Evolutionary conservation across 2,888 invertebrate species (phyloP).

Genomic region (Physocephala rufipes): DNA sequence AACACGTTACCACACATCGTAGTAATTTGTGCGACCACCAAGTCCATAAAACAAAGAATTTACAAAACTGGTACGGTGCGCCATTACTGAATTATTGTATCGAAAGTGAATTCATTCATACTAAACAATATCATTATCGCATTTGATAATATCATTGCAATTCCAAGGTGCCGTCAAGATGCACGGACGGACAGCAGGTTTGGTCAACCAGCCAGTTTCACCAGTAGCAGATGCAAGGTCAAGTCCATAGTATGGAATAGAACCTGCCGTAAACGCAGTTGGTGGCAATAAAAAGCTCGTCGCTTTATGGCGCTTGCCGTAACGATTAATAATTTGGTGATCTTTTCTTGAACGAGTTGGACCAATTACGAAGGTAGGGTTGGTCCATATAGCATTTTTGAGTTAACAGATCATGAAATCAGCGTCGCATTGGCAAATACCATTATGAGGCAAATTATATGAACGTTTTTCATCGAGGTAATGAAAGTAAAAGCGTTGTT

Average conservation of each 20-base stretch:
- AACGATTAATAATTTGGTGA: background rate
- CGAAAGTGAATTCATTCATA: conserved; percentile 58
- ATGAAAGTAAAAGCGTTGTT: no score
- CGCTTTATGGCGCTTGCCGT: background rate
- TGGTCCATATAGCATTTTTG: background rate
- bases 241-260: conserved; percentile 50
- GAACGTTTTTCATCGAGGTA: no score
- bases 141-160: background rate
- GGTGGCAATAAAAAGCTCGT: background rate
- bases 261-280: conserved; percentile 26
- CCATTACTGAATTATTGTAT: conserved; percentile 45
- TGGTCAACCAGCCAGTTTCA: conserved; percentile 13
- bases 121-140: no score
- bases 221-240: conserved; percentile 51
- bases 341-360: conserved; percentile 14
- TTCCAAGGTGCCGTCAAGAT: conserved; percentile 15
- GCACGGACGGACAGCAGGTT: conserved; percentile 17
- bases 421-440: background rate
- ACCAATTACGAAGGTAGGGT: background rate
- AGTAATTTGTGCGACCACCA: conserved; percentile 40
- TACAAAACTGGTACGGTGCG: conserved; percentile 34
- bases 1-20: background rate
- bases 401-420: background rate
- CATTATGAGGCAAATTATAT: background rate
- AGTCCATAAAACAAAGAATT: conserved; percentile 20